A percentile compares a stretch with the other conserved stretches of the same genome.
phyloP scores from a whole-genome alignment of 2,113 vertebrate genomes.

The Lepisosteus oculatus region DNA sequence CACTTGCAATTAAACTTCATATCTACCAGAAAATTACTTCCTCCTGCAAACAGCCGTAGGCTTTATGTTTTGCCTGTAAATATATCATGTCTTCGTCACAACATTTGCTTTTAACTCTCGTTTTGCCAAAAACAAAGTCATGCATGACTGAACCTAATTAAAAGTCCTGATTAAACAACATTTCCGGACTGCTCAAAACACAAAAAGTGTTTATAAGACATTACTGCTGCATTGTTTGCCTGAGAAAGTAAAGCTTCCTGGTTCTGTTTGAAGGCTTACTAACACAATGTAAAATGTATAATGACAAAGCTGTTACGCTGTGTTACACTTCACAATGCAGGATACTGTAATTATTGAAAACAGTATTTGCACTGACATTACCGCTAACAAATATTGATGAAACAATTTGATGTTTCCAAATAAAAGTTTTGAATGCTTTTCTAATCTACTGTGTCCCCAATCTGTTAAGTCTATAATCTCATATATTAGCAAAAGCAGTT shows the following conservation, averaged over 20 bases:
- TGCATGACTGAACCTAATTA: conserved; percentile 32
- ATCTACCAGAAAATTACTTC: background rate
- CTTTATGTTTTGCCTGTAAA: background rate
- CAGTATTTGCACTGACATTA: background rate
- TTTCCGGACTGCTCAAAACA: conserved; percentile 30
- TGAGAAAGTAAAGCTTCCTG: background rate
- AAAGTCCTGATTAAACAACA: conserved; percentile 20
- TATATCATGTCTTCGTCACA: conserved; percentile 12
- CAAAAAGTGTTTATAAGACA: conserved; percentile 11
- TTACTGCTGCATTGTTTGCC: conserved; percentile 2
- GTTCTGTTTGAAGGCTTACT: background rate
- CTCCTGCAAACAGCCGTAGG: background rate
- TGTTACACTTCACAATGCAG: background rate
- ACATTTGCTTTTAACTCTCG: conserved; percentile 32
- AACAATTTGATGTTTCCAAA: background rate
- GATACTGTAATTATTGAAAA: background rate
- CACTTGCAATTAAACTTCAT: background rate
- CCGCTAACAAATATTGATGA: too few relatives aligned
- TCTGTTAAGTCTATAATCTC: background rate
- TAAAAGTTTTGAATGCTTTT: too few relatives aligned
- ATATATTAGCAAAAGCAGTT: background rate
- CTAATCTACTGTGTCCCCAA: background rate
- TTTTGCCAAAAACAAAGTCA: conserved; percentile 34
- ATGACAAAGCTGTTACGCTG: background rate
- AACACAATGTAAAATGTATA: background rate